These are phyloP conservation scores for Conus ventricosus DNA, from an alignment of 1,140 invertebrate genomes.

Conservation along the genomic window DNA sequence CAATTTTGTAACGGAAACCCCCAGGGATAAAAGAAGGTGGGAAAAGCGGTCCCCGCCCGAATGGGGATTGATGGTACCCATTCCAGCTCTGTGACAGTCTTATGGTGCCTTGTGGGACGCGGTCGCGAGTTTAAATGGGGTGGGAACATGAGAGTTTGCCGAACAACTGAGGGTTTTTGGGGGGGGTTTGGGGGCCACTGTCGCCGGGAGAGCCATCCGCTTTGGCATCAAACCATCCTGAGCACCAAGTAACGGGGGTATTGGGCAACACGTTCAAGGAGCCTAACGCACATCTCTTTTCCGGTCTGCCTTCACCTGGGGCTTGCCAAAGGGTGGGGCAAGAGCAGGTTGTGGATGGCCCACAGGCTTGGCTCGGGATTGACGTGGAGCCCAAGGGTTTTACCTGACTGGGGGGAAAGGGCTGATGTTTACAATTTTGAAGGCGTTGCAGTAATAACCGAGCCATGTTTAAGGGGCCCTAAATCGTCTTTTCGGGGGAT, in stretches of 20 bases:
- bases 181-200: conserved; percentile 48
- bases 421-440: conserved; percentile 58
- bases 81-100: background rate
- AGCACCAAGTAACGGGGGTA: conserved; percentile 51
- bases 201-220: conserved; percentile 47
- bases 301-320: conserved; percentile 46
- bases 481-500: conserved; percentile 34
- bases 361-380: conserved; percentile 38
- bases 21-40: too few species aligned
- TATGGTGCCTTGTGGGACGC: conserved; percentile 42
- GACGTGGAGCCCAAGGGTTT: conserved; percentile 41
- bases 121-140: conserved; percentile 38
- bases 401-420: conserved; percentile 45
- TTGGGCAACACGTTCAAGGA: conserved; percentile 51
- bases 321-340: conserved; percentile 49
- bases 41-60: too few species aligned
- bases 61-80: too few species aligned
- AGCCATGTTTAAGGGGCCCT: conserved; percentile 37
- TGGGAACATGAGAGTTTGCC: conserved; percentile 38
- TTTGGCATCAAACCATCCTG: conserved; percentile 48
- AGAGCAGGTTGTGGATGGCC: conserved; percentile 37
- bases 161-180: background rate
- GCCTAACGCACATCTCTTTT: conserved; percentile 51
- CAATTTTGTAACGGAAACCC: background rate
- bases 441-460: conserved; percentile 47